A percentile compares a stretch with the other conserved stretches of the same genome.
These are phyloP conservation scores for Apis dorsata DNA, from an alignment of 1,140 invertebrate genomes.

Conservation along the genomic window DNA sequence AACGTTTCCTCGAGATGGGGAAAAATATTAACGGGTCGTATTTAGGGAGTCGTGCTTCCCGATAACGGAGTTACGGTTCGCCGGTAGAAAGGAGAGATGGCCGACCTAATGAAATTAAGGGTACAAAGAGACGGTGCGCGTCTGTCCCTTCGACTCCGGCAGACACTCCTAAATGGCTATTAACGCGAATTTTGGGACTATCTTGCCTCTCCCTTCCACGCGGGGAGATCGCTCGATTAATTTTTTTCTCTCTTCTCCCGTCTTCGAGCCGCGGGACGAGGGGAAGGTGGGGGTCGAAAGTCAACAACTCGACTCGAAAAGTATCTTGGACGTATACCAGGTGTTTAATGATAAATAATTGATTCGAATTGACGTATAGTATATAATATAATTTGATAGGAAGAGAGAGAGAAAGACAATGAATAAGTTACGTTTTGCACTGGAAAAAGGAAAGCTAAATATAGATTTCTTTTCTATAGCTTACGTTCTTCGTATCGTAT, in stretches of 20 bases:
- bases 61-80: conserved; percentile 75
- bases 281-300: no score
- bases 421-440: no score
- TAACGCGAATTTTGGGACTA: conserved; percentile 62
- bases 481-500: no score
- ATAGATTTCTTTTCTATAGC: no score
- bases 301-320: no score
- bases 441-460: no score
- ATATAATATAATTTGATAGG: no score
- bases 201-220: conserved; percentile 11
- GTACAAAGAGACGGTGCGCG: conserved; percentile 74
- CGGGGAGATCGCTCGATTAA: not conserved
- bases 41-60: conserved; percentile 75
- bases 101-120: conserved; percentile 76
- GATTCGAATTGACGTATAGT: no score
- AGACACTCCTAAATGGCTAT: conserved; percentile 64
- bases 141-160: conserved; percentile 53
- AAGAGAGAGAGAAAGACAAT: no score
- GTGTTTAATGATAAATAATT: no score
- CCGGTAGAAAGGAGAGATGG: conserved; percentile 74
- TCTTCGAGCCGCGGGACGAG: no score
- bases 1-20: conserved; percentile 45
- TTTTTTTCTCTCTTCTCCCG: not conserved
- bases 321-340: no score
- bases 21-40: conserved; percentile 70